These are phyloP conservation scores for Fistularia commersonii DNA, from an alignment of 2,797 vertebrate species.

Conservation along the genomic window DNA sequence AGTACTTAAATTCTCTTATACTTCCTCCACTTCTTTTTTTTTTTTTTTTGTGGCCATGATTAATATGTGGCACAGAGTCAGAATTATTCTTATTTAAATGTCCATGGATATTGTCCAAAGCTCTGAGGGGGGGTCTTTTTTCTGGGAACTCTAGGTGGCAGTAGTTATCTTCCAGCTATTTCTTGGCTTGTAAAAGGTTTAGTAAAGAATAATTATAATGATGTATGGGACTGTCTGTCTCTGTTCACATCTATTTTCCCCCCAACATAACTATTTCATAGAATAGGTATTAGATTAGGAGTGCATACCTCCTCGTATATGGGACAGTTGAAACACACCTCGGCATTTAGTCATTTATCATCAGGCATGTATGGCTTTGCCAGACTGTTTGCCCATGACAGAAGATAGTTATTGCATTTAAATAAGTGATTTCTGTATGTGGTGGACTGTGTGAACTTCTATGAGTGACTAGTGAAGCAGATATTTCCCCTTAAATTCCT, in stretches of 20 bases:
- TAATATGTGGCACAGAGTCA: constrained; percentile 52
- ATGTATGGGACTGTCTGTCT: constrained; percentile 79
- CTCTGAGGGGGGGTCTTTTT: constrained; percentile 29
- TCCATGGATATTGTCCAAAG: constrained; percentile 24
- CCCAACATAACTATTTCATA: constrained; percentile 73
- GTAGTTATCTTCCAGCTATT: constrained; percentile 64
- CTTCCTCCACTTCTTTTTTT: constrained; percentile 25
- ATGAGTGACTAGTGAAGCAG: constrained; percentile 11
- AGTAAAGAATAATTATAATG: constrained; percentile 79
- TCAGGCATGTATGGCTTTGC: constrained; percentile 48
- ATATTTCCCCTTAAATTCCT: too few species aligned
- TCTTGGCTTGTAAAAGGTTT: constrained; percentile 55
- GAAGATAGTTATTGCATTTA: constrained; percentile 40
- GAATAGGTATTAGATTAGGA: constrained; percentile 75
- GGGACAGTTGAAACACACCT: constrained; percentile 67
- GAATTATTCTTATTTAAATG: constrained; percentile 51
- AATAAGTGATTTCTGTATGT: constrained; percentile 36
- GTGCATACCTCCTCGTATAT: constrained; percentile 56
- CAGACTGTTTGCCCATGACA: constrained; percentile 13
- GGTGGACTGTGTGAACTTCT: constrained; percentile 4
- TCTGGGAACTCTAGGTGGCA: constrained; percentile 77
- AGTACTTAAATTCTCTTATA: constrained; percentile 41
- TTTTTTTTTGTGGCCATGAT: constrained; percentile 52
- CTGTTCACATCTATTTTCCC: constrained; percentile 75
- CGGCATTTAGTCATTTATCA: constrained; percentile 74